Percentiles rank a stretch among this genome's conserved stretches.
Evolutionary conservation across 2,797 vertebrate species (phyloP).

Genomic region (Xenopus petersii): DNA sequence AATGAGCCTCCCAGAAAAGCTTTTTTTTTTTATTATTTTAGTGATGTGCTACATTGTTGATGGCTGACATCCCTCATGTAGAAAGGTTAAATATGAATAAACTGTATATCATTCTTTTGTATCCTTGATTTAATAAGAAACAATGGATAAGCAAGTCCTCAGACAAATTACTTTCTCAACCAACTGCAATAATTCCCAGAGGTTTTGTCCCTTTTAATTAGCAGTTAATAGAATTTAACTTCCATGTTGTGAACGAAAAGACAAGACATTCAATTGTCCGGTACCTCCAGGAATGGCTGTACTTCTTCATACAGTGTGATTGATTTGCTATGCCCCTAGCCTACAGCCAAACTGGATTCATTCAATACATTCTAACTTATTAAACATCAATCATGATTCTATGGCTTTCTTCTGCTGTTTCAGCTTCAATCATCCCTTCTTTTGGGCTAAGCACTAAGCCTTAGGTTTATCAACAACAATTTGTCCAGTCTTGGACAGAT

Average conservation of each 20-base stretch:
- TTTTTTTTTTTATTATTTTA: no score
- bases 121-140: neutral
- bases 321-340: conserved; percentile 24
- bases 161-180: conserved; percentile 23
- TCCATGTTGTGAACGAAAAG: conserved; percentile 33
- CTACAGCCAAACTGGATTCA: conserved; percentile 25
- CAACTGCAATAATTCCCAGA: conserved; percentile 4
- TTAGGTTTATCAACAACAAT: conserved; percentile 5
- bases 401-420: conserved; percentile 5
- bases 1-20: no score
- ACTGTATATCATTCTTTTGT: neutral
- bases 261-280: conserved; percentile 26
- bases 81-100: no score
- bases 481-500: conserved; percentile 4
- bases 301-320: conserved; percentile 27
- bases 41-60: no score
- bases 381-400: conserved; percentile 31
- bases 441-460: conserved; percentile 6
- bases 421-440: conserved; percentile 18
- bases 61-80: no score
- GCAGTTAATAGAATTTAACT: conserved; percentile 40
- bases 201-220: conserved; percentile 43
- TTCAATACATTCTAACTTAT: conserved; percentile 29
- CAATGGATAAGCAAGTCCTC: conserved; percentile 5
- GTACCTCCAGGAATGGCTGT: conserved; percentile 28